phyloP scores from a whole-genome alignment of 2,888 invertebrate genomes.

The Teleogryllus oceanicus region DNA sequence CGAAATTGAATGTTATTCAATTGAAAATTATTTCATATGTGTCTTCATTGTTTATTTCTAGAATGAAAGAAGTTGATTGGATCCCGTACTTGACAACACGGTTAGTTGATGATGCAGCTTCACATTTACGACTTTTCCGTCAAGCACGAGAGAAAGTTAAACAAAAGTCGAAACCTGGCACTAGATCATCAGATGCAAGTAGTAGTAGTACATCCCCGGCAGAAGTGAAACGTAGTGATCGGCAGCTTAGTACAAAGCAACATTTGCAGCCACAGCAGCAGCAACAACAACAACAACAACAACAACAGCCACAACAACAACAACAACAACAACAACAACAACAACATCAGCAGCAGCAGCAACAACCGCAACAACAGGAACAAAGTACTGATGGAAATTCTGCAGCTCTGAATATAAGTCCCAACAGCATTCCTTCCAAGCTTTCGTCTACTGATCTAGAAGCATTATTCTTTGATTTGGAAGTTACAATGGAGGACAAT shows the following conservation, averaged over 20 bases:
- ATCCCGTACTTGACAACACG: conserved; percentile 81
- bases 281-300: too few species aligned
- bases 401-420: not conserved
- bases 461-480: conserved; percentile 84
- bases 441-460: conserved; percentile 52
- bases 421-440: conserved; percentile 2
- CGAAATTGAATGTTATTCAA: too few species aligned
- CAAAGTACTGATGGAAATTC: not conserved
- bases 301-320: not conserved
- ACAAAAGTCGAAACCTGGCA: conserved; percentile 26
- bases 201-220: not conserved
- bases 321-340: not conserved
- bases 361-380: not conserved
- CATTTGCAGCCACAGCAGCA: too few species aligned
- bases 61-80: conserved; percentile 84
- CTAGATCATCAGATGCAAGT: not conserved
- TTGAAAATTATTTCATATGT: too few species aligned
- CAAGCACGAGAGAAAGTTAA: conserved; percentile 58
- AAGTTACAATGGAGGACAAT: conserved; percentile 80
- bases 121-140: conserved; percentile 81
- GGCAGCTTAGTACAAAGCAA: not conserved
- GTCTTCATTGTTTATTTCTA: conserved; percentile 35
- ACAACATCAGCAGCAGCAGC: not conserved
- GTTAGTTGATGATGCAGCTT: conserved; percentile 85
- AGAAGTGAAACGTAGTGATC: not conserved